phyloP scores from a whole-genome alignment of 2,797 vertebrate species.

The Myoxocephalus aenaeus region DNA sequence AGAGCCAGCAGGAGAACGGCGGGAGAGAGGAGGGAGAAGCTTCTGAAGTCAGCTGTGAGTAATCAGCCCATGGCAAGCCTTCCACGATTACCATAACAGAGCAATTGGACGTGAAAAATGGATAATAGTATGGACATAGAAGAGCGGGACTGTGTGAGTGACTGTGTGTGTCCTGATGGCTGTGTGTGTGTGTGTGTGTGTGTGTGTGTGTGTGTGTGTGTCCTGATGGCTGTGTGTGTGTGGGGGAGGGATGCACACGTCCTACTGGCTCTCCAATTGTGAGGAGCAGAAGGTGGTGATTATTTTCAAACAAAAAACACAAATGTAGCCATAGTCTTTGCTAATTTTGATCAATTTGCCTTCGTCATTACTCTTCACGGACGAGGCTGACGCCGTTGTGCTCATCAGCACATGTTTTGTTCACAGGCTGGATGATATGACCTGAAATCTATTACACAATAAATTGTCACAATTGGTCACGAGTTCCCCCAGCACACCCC shows the following conservation, averaged over 20 bases:
- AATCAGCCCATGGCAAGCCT: conserved; percentile 99
- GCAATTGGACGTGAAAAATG: conserved; percentile 99
- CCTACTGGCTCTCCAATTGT: conserved; percentile 56
- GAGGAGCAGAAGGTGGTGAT: conserved; percentile 51
- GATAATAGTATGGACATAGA: conserved; percentile 98
- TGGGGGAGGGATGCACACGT: conserved; percentile 61
- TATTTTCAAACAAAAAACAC: conserved; percentile 50
- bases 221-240: conserved; percentile 20
- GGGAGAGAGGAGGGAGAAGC: conserved; percentile 92
- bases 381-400: background rate
- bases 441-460: background rate
- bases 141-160: conserved; percentile 80
- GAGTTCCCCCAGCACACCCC: too few species aligned
- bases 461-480: background rate
- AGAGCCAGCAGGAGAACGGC: conserved; percentile 96
- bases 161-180: conserved; percentile 46
- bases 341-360: conserved; percentile 34
- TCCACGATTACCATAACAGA: conserved; percentile 99
- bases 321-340: conserved; percentile 16
- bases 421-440: background rate
- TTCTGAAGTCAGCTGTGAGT: conserved; percentile 99
- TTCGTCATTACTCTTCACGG: conserved; percentile 3
- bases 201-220: conserved; percentile 12
- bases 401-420: background rate
- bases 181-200: background rate